Conservation (phyloP, 1,140 invertebrate species). For the Cyrtorhinus lividipennis region DNA sequence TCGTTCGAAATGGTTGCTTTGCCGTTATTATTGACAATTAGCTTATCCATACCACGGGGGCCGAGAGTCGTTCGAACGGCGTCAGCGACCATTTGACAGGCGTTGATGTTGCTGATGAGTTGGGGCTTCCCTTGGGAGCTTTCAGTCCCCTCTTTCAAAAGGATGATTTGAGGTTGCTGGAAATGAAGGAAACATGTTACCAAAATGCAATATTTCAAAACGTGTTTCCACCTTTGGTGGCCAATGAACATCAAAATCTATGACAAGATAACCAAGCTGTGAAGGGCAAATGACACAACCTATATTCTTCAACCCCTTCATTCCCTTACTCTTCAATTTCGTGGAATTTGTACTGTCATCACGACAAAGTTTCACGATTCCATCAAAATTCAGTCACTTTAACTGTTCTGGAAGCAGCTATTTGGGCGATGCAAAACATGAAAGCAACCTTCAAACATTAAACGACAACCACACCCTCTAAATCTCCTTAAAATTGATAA, state of each 20-base stretch:
- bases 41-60: slow-evolving; percentile 97
- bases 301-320: not conserved
- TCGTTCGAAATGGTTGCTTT: slow-evolving; percentile 98
- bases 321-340: not conserved
- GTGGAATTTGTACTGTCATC: not conserved
- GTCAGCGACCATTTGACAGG: slow-evolving; percentile 93
- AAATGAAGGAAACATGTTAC: slow-evolving; percentile 25
- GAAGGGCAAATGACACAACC: too few relatives aligned
- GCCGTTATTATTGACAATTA: slow-evolving; percentile 80
- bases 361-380: not conserved
- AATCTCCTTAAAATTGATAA: too few relatives aligned
- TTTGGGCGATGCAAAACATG: too few relatives aligned
- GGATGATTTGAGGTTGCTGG: slow-evolving; percentile 93
- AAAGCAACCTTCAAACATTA: too few relatives aligned
- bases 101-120: slow-evolving; percentile 97
- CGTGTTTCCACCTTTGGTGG: not conserved
- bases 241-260: not conserved
- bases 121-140: slow-evolving; percentile 90
- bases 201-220: not conserved
- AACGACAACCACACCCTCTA: too few relatives aligned
- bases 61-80: slow-evolving; percentile 92
- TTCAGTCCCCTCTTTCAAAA: slow-evolving; percentile 97
- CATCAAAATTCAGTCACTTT: too few relatives aligned
- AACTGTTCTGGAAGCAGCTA: too few relatives aligned
- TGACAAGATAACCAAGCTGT: too few relatives aligned